Evolutionary conservation across 2,797 vertebrate species (phyloP).

Genomic region (Pygocentrus nattereri): DNA sequence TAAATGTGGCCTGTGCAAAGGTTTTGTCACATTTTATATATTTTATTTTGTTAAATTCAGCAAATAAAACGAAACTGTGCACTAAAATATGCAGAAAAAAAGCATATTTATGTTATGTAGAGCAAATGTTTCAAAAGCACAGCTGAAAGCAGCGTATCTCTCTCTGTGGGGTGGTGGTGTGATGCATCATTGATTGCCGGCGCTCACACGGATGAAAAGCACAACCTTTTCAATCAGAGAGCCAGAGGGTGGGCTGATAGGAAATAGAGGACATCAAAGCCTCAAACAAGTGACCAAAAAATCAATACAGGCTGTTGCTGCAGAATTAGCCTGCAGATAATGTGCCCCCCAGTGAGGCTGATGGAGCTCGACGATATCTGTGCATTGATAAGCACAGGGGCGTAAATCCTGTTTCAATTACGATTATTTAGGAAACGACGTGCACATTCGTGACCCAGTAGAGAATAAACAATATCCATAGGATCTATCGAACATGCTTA

Average conservation of each 20-base stretch:
- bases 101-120: background rate
- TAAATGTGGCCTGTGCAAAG: no score
- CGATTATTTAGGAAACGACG: background rate
- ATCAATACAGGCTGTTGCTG: conserved; percentile 28
- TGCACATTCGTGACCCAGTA: no score
- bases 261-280: conserved; percentile 34
- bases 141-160: background rate
- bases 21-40: no score
- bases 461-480: no score
- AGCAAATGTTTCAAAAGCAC: background rate
- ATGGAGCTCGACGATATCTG: background rate
- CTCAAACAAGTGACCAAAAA: conserved; percentile 8
- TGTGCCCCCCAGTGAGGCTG: background rate
- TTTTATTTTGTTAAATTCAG: no score
- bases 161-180: no score
- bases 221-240: conserved; percentile 5
- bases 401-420: background rate
- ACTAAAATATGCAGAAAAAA: no score
- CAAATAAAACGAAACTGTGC: no score
- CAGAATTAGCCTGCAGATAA: conserved; percentile 7
- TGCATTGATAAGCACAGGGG: background rate
- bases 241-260: conserved; percentile 8
- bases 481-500: no score
- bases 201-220: background rate
- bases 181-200: background rate